These are phyloP conservation scores for Ichneumon xanthorius DNA, from an alignment of 2,888 invertebrate species.

Conservation along the genomic window DNA sequence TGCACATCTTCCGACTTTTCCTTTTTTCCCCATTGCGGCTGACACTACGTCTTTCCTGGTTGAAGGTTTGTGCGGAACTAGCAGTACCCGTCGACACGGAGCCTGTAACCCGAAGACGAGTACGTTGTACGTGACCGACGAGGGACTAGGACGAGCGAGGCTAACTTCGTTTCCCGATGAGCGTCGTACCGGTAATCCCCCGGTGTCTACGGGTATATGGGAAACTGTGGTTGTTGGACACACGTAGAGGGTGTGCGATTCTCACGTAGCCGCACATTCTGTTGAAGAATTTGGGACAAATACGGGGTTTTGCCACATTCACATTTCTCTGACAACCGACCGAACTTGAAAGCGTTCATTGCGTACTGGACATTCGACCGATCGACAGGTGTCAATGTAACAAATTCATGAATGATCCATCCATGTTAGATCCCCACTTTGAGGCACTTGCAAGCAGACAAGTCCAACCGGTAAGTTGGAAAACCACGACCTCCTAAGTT, in stretches of 20 bases:
- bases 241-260: background rate
- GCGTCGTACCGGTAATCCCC: conserved; percentile 13
- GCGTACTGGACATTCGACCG: background rate
- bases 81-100: background rate
- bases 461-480: background rate
- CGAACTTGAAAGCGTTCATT: background rate
- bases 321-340: background rate
- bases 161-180: conserved; percentile 38
- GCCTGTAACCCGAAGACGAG: conserved; percentile 13
- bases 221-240: background rate
- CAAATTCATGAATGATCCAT: background rate
- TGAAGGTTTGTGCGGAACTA: background rate
- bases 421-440: background rate
- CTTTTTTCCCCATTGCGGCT: background rate
- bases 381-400: background rate
- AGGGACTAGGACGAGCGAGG: conserved; percentile 11
- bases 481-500: too few relatives aligned
- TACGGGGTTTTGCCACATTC: background rate
- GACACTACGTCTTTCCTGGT: background rate
- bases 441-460: background rate
- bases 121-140: conserved; percentile 37
- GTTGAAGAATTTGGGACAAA: background rate
- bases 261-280: background rate
- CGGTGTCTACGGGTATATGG: background rate
- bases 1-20: background rate